Percentiles rank a stretch among this genome's conserved stretches.
Conservation (phyloP, 2,113 vertebrate species). For the Bungarus multicinctus region DNA sequence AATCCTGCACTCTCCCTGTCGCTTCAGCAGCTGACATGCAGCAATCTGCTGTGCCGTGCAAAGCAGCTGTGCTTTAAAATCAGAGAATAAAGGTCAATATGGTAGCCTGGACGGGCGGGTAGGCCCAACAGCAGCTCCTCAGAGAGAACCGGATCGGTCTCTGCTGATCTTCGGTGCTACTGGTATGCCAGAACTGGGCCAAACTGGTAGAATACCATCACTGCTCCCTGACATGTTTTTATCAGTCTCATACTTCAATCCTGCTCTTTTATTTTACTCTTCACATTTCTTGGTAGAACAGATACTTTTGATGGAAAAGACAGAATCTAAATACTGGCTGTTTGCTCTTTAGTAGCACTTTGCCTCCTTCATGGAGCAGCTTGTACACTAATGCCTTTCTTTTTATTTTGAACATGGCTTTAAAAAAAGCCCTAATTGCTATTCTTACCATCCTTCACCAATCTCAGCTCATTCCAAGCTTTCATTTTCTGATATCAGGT, state of each 20-base stretch:
- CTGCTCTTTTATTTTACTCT: background rate
- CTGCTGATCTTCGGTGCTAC: too few species aligned
- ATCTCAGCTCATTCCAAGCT: background rate
- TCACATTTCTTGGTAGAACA: background rate
- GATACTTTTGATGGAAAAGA: background rate
- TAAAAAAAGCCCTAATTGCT: background rate
- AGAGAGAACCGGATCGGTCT: too few species aligned
- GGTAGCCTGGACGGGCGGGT: too few species aligned
- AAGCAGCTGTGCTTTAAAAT: too few species aligned
- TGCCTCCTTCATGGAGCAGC: background rate
- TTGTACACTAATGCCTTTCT: background rate
- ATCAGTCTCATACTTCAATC: background rate
- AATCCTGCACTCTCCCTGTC: too few species aligned
- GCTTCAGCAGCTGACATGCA: too few species aligned
- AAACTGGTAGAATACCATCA: too few species aligned
- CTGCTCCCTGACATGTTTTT: background rate
- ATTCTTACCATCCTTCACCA: background rate
- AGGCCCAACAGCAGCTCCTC: too few species aligned
- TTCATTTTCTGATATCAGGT: background rate
- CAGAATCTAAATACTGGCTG: background rate
- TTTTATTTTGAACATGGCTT: background rate
- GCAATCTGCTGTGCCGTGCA: too few species aligned
- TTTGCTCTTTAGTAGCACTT: background rate
- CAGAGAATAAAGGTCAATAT: too few species aligned
- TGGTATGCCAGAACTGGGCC: too few species aligned